These are phyloP conservation scores for Eupithecia vulgata DNA, from an alignment of 2,888 invertebrate genomes.

Conservation along the genomic window DNA sequence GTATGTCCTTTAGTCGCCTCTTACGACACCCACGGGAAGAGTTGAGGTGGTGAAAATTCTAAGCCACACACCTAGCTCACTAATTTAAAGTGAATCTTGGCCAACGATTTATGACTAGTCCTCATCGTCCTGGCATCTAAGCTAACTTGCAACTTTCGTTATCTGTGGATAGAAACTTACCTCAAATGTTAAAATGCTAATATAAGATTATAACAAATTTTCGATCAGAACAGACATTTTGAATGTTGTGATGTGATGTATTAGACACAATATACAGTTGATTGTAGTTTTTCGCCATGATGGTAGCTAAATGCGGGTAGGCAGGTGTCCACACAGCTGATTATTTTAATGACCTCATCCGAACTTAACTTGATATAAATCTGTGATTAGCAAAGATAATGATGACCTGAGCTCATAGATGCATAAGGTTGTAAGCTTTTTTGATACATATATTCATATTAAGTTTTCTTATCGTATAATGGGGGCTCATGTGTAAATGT, in stretches of 20 bases:
- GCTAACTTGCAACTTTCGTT: neutral
- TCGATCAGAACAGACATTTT: neutral
- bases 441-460: neutral
- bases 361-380: neutral
- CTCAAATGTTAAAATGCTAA: neutral
- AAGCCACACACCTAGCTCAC: no score
- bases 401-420: neutral
- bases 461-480: neutral
- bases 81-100: neutral
- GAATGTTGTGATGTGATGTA: neutral
- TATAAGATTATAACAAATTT: neutral
- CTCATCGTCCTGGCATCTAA: neutral
- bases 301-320: constrained; percentile 5
- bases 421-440: neutral
- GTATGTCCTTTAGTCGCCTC: no score
- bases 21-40: no score
- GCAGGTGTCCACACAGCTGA: constrained; percentile 4
- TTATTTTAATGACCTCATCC: neutral
- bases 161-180: neutral
- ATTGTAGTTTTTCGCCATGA: neutral
- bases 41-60: no score
- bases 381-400: neutral
- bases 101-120: neutral
- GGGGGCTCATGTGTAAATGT: no score
- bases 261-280: neutral